Evolutionary conservation across 2,888 invertebrate species (phyloP).

Genomic region (Eupithecia tripunctaria): DNA sequence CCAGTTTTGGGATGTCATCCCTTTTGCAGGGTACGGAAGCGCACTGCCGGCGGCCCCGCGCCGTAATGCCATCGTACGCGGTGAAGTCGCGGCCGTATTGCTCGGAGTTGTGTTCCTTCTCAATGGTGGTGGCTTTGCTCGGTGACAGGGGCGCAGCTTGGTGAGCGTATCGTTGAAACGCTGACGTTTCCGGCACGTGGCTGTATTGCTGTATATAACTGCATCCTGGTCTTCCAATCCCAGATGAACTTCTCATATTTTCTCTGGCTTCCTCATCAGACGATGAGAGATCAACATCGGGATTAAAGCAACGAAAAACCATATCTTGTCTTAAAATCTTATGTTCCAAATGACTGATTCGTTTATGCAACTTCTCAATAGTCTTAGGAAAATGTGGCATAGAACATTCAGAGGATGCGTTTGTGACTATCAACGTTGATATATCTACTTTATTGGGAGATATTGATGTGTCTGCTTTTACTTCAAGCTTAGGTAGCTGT

Average conservation of each 20-base stretch:
- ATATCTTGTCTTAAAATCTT: constrained; percentile 73
- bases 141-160: constrained; percentile 68
- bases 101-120: constrained; percentile 78
- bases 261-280: constrained; percentile 68
- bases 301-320: constrained; percentile 70
- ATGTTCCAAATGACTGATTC: constrained; percentile 69
- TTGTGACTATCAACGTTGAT: constrained; percentile 62
- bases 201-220: constrained; percentile 79
- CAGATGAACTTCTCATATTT: constrained; percentile 57
- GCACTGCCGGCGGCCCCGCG: constrained; percentile 73
- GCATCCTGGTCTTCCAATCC: constrained; percentile 64
- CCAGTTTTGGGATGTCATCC: constrained; percentile 69
- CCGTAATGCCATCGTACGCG: constrained; percentile 77
- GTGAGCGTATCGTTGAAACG: constrained; percentile 74
- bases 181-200: constrained; percentile 75
- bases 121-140: constrained; percentile 71
- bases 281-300: constrained; percentile 65
- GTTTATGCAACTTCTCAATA: constrained; percentile 61
- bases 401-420: constrained; percentile 62
- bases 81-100: constrained; percentile 79
- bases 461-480: constrained; percentile 54
- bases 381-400: constrained; percentile 49
- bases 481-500: constrained; percentile 59
- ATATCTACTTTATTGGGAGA: constrained; percentile 63
- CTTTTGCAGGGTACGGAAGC: constrained; percentile 77